Evolutionary conservation across 2,113 vertebrate genomes (phyloP), one percentile per base, ranked within the genome.

Genomic region (Tor tambroides): DNA sequence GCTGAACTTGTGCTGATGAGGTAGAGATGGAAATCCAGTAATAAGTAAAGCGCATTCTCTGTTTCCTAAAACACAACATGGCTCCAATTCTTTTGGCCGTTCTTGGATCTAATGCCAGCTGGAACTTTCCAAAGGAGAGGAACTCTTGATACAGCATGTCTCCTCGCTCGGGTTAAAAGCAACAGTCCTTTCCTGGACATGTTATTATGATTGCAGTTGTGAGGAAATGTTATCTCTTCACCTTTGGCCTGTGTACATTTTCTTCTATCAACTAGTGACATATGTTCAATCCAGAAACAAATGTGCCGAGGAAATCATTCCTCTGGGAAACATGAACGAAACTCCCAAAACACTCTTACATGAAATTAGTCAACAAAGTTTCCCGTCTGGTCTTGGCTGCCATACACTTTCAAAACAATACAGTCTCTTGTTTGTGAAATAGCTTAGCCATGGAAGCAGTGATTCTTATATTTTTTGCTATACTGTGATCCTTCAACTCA

Each of bases 21-120:
- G 41, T 26, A 83, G 54, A 59, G 79, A 59, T 81, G 8, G 56
- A 85, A 83, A 77, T 35, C 6, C 51, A 80, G 76, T 67, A 71
- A 59, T 3, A 65, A 12, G 30, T 28, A 87, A 83, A 75, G 32
- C 15, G 7, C 43, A 21, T 77, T 43, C 15, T 1, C 23, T 28
- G 76, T 80, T 88, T 80, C 83, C 69, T 49, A 63, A 82, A 85
- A 83, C 71, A 86, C 35, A 85, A 81, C 67, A 65, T 41, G 59
- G 46, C 79, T 17, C 43, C 46, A 26, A n/a, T 23, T 30, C 41
- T 51, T 61, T 1, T 78, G 30, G 32, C 41, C 6, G 12, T 30
- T 63, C 69, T 67, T 75, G 41, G 23, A 82, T 88, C 56, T 41
- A 78, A 49, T 15, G 84, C 84, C 84, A 71, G 67, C 49, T 82